Conservation (phyloP, 2,888 invertebrate genomes). For the Ophonus ardosiacus region DNA sequence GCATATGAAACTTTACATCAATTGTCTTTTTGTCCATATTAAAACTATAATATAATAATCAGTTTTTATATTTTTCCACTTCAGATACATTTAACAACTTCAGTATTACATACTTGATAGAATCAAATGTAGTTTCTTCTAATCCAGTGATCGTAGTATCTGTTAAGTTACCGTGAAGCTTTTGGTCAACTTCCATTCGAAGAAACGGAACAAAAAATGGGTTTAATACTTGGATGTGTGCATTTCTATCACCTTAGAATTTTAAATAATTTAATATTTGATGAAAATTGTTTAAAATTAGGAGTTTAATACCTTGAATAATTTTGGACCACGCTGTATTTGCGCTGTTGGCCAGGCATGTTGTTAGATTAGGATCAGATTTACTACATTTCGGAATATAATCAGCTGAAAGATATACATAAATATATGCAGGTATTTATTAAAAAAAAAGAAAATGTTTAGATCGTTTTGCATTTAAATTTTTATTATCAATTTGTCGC, state of each 20-base stretch:
- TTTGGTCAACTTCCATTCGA: slow-evolving; percentile 16
- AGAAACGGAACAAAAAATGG: slow-evolving; percentile 33
- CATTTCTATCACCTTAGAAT: slow-evolving; percentile 32
- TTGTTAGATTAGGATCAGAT: slow-evolving; percentile 19
- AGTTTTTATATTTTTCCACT: too few relatives aligned
- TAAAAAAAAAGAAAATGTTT: too few relatives aligned
- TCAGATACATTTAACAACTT: too few relatives aligned
- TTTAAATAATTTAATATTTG: neutral
- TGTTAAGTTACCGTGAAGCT: slow-evolving; percentile 31
- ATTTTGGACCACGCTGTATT: slow-evolving; percentile 48
- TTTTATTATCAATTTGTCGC: neutral
- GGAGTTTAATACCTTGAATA: slow-evolving; percentile 10
- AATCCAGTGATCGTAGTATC: slow-evolving; percentile 9
- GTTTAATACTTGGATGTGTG: slow-evolving; percentile 28
- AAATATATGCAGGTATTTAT: too few relatives aligned
- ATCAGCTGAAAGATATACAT: slow-evolving; percentile 2
- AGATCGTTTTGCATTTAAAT: neutral
- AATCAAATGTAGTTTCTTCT: neutral
- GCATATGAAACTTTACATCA: slow-evolving; percentile 14
- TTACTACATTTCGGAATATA: slow-evolving; percentile 54
- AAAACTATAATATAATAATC: neutral
- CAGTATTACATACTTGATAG: slow-evolving; percentile 28
- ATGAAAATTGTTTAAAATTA: neutral
- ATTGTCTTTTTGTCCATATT: slow-evolving; percentile 48
- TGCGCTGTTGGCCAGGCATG: slow-evolving; percentile 8